A percentile compares a stretch with the other conserved stretches of the same genome.
phyloP scores from a whole-genome alignment of 2,797 vertebrate species.

The Schizothorax lantsangensis region DNA sequence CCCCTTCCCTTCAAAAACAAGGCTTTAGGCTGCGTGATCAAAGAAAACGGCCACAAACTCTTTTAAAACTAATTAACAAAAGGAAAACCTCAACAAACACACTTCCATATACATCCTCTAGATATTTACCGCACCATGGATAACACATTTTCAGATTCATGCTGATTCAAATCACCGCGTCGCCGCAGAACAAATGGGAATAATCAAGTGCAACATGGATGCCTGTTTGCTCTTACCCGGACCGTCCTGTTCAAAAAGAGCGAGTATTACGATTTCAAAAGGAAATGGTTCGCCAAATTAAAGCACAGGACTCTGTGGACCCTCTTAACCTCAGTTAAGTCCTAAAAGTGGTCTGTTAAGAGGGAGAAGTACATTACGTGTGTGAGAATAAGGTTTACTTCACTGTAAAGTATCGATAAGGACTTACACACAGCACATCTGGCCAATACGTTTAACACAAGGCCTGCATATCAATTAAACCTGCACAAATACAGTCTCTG shows the following conservation, averaged over 20 bases:
- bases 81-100: constrained; percentile 34
- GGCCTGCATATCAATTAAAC: constrained; percentile 1
- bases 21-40: constrained; percentile 33
- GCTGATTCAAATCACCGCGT: not conserved
- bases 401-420: not conserved
- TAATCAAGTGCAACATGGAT: constrained; percentile 46
- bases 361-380: not conserved
- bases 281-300: constrained; percentile 42
- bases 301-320: constrained; percentile 32
- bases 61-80: constrained; percentile 44
- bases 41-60: constrained; percentile 9
- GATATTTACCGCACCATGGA: constrained; percentile 38
- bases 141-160: constrained; percentile 35
- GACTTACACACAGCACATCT: constrained; percentile 15
- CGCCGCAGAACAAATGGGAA: constrained; percentile 38
- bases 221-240: constrained; percentile 47
- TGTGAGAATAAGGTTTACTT: constrained; percentile 1
- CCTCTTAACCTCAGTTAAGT: constrained; percentile 46
- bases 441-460: constrained; percentile 21
- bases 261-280: constrained; percentile 33
- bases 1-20: constrained; percentile 14
- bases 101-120: constrained; percentile 38
- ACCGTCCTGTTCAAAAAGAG: constrained; percentile 16
- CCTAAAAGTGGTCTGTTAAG: not conserved
- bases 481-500: constrained; percentile 1